Base-by-base conservation (phyloP, 2,113 vertebrate species). In the Austrofundulus limnaeus region DNA sequence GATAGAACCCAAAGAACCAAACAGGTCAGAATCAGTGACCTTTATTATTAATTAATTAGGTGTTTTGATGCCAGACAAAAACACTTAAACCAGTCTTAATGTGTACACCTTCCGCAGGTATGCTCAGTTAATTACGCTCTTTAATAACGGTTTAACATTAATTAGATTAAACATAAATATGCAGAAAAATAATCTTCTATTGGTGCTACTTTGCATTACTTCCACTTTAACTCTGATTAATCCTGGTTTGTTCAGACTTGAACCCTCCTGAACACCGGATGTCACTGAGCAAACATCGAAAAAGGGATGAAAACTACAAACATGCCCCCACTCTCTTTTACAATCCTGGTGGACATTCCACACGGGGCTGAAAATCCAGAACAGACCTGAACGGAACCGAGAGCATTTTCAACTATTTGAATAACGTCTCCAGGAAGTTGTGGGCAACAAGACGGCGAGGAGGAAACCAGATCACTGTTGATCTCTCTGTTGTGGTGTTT, bases 321-420 rank as follows among this genome's bases (percentile, higher is more conserved):
- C 54, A 4, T 51, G 61, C 60, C 62, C 55, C 38, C 50, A n/a
- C 65, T 75, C 58, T 64, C 7, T 34, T 34, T 87, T 80, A 80
- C 78, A 65, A 61, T 2, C 24, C 38, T 11, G 42, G 43, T 68
- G 69, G 53, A 88, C 78, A 89, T 90, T 88, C 82, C 87, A 80
- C 80, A 87, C 75, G 16, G n/a, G 41, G 11, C 61, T 77, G 77
- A 55, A 83, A 79, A 88, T 67, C 78, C 77, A 46, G 68, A 83
- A 82, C 69, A 74, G 23, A 65, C 58, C 61, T 56, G 17, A 46
- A 2, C 8, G 70, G 52, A 34, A 23, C 43, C 37, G 10, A 54
- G 15, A 58, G 73, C 47, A 24, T 58, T 64, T 78, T 69, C 49
- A 70, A 61, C 66, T 56, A 12, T 24, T 42, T 25, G 6, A 52